Evolutionary conservation across 1,140 invertebrate genomes (phyloP).

Genomic region (Drosophila seguyi): DNA sequence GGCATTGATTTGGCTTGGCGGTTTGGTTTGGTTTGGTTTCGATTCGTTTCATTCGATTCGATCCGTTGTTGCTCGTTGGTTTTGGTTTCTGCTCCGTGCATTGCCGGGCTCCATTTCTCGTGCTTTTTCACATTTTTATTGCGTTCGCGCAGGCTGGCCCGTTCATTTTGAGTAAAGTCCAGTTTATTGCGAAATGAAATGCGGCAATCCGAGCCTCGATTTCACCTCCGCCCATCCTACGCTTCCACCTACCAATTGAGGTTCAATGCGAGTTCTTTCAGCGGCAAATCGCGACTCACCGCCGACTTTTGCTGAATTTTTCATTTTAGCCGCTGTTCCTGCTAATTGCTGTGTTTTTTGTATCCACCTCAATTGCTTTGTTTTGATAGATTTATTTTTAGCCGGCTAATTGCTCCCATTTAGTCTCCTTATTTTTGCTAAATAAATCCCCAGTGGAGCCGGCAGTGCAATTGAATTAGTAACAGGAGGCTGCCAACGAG

Average conservation of each 20-base stretch:
- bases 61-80: constrained; percentile 50
- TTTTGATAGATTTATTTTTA: constrained; percentile 39
- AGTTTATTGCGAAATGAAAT: constrained; percentile 69
- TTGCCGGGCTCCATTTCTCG: constrained; percentile 8
- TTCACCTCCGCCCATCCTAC: not conserved
- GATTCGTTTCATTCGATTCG: constrained; percentile 34
- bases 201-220: constrained; percentile 30
- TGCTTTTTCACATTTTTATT: constrained; percentile 58
- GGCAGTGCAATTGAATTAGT: constrained; percentile 51
- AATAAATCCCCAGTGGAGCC: constrained; percentile 31
- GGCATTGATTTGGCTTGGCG: constrained; percentile 76
- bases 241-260: constrained; percentile 1
- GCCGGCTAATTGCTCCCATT: constrained; percentile 29
- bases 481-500: constrained; percentile 18
- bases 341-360: constrained; percentile 25
- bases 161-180: constrained; percentile 53
- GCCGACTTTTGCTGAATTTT: constrained; percentile 16
- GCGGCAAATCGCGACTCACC: not conserved
- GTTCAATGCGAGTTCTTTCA: constrained; percentile 15
- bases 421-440: constrained; percentile 2
- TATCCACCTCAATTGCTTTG: constrained; percentile 25
- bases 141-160: constrained; percentile 29
- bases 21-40: constrained; percentile 40
- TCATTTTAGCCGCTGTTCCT: not conserved
- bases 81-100: constrained; percentile 34